phyloP scores from a whole-genome alignment of 2,113 vertebrate species.

The Scomber colias region DNA sequence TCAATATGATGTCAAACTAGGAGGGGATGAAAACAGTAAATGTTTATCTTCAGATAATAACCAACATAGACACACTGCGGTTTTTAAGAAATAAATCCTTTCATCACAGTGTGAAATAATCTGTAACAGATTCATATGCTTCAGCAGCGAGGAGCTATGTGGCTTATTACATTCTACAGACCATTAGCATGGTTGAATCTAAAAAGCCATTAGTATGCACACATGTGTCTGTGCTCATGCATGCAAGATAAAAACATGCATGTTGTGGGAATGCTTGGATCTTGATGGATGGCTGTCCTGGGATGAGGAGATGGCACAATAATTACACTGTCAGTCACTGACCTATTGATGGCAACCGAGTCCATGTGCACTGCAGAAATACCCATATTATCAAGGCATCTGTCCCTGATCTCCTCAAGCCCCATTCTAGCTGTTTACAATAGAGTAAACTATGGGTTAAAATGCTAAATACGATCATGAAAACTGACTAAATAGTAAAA shows the following conservation, averaged over 20 bases:
- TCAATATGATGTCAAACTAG: too few relatives aligned
- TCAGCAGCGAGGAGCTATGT: not conserved
- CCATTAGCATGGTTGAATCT: not conserved
- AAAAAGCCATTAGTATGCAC: constrained; percentile 11
- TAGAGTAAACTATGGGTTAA: too few relatives aligned
- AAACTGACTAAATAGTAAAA: not conserved
- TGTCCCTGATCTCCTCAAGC: not conserved
- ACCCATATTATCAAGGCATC: not conserved
- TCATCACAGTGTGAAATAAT: not conserved
- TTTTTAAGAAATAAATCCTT: not conserved
- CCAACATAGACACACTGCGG: too few relatives aligned
- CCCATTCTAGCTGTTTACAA: too few relatives aligned
- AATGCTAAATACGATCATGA: not conserved
- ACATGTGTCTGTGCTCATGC: constrained; percentile 11
- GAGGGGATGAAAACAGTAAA: too few relatives aligned
- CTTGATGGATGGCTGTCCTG: constrained; percentile 40
- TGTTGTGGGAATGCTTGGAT: not conserved
- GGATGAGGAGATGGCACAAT: constrained; percentile 55
- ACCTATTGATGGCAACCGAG: constrained; percentile 22
- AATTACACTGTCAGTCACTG: constrained; percentile 62
- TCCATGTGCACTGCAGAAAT: not conserved
- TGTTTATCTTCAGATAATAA: too few relatives aligned
- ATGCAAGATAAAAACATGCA: constrained; percentile 3
- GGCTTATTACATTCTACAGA: constrained; percentile 13
- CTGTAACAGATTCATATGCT: not conserved